These are phyloP conservation scores for Rhagologus leucostigma DNA, from an alignment of 2,113 vertebrate genomes.

Conservation along the genomic window DNA sequence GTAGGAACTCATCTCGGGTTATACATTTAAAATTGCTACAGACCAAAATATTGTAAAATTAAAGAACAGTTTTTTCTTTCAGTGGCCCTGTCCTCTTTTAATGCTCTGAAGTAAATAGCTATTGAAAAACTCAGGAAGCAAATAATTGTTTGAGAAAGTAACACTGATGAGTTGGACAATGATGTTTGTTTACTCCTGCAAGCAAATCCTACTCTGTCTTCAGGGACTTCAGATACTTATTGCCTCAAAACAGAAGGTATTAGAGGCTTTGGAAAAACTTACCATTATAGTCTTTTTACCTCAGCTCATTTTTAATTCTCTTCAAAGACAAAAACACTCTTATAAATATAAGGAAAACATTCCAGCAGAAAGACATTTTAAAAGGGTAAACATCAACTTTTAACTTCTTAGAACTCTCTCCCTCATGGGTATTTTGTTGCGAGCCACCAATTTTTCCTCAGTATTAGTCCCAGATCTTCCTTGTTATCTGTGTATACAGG, in stretches of 20 bases:
- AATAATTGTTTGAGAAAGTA: background rate
- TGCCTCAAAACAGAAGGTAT: background rate
- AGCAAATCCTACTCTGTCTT: background rate
- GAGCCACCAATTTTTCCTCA: background rate
- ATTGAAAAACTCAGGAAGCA: background rate
- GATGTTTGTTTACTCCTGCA: background rate
- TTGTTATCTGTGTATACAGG: background rate
- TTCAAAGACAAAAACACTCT: background rate
- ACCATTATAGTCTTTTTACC: background rate
- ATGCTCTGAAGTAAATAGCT: background rate
- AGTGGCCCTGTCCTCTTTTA: background rate
- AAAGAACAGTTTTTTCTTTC: background rate
- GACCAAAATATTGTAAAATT: background rate
- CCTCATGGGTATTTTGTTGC: conserved; percentile 6
- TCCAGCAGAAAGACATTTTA: conserved; percentile 7
- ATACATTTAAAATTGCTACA: background rate
- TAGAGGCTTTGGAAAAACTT: background rate
- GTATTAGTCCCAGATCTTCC: background rate
- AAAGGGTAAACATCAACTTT: conserved; percentile 23
- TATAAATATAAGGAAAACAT: background rate
- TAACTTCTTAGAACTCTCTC: background rate
- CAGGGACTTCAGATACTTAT: background rate
- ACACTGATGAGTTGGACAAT: background rate
- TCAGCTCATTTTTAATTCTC: background rate
- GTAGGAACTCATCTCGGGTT: background rate